Percentiles rank a stretch among this genome's conserved stretches.
Conservation (phyloP, 1,140 invertebrate species). For the Centruroides vittatus region DNA sequence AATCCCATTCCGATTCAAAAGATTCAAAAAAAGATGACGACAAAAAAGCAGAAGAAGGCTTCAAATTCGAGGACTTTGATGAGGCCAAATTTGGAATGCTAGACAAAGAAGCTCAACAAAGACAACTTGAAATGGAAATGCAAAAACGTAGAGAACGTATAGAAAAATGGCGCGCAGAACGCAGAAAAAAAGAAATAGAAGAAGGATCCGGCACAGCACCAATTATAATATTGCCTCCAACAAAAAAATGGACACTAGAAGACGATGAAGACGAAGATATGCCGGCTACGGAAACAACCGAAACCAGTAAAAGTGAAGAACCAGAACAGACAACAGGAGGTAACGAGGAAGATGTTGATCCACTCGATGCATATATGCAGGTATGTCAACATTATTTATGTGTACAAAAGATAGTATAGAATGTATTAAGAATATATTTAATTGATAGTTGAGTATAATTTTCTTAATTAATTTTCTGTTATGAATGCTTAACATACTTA, state of each 20-base stretch:
- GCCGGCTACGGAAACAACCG: conserved; percentile 18
- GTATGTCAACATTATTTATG: conserved; percentile 28
- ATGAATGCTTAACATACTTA: too few relatives aligned
- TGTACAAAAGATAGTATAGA: conserved; percentile 23
- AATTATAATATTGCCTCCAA: conserved; percentile 17
- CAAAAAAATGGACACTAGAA: conserved; percentile 28
- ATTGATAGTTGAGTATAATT: not conserved
- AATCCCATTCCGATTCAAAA: conserved; percentile 3
- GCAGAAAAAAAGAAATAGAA: conserved; percentile 57
- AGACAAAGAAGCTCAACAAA: conserved; percentile 44
- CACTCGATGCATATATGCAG: conserved; percentile 92
- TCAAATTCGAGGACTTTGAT: conserved; percentile 1
- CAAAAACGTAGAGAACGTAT: conserved; percentile 85
- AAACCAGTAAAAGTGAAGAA: conserved; percentile 33
- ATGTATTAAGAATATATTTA: conserved; percentile 17
- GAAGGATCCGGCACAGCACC: conserved; percentile 19
- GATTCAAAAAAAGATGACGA: conserved; percentile 15
- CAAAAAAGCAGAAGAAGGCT: conserved; percentile 8
- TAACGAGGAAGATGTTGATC: conserved; percentile 66
- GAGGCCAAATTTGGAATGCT: conserved; percentile 16
- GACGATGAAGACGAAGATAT: conserved; percentile 27
- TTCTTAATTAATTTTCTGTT: too few relatives aligned
- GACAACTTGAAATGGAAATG: conserved; percentile 85
- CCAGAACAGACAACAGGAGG: conserved; percentile 59
- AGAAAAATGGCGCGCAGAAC: conserved; percentile 76